Conservation (phyloP, 2,113 vertebrate genomes). For the Turnix velox region DNA sequence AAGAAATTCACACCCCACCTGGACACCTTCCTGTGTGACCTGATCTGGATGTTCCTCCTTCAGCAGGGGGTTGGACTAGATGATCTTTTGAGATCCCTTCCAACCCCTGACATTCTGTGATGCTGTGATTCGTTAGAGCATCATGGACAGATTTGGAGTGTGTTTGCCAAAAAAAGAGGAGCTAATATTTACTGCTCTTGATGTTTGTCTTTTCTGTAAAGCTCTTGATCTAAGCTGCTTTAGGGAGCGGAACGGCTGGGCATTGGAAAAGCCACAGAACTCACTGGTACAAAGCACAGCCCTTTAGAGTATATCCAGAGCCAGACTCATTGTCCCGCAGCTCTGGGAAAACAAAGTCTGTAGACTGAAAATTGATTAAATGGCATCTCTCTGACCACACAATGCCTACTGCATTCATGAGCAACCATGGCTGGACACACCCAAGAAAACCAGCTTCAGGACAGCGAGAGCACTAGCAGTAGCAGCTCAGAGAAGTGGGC, state of each 20-base stretch:
- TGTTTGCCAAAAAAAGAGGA: background rate
- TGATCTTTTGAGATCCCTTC: too few species aligned
- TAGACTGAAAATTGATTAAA: background rate
- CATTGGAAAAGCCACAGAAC: background rate
- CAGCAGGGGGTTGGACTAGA: too few species aligned
- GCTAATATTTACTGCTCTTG: background rate
- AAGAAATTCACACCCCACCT: too few species aligned
- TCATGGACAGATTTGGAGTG: background rate
- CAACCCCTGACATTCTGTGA: too few species aligned
- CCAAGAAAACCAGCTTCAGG: background rate
- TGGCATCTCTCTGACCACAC: background rate
- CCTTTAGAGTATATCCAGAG: background rate
- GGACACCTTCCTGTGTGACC: too few species aligned
- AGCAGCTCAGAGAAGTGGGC: background rate
- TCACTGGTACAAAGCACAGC: background rate
- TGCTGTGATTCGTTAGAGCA: too few species aligned
- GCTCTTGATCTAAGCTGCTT: background rate
- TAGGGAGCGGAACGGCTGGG: background rate
- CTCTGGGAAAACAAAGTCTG: background rate
- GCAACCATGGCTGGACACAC: background rate
- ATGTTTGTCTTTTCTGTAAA: background rate
- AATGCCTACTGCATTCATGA: background rate
- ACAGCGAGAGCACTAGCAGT: background rate
- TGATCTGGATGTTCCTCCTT: too few species aligned
- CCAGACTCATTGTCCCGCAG: background rate